phyloP scores from a whole-genome alignment of 2,113 vertebrate genomes.

The Carlito syrichta region DNA sequence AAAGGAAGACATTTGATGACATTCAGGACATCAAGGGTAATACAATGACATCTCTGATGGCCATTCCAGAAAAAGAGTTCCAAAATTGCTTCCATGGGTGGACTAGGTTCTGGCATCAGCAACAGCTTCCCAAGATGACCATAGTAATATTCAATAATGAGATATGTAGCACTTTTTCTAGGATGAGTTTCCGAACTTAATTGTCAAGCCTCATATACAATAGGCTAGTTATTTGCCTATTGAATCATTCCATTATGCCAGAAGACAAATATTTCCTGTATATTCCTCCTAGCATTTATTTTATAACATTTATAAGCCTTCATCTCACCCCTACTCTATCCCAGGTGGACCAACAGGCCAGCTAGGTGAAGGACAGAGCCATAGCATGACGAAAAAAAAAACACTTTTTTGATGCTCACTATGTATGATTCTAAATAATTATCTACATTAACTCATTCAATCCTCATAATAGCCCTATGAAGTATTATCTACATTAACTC shows the following conservation, averaged over 20 bases:
- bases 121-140: no score
- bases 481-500: neutral
- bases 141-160: no score
- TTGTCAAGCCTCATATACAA: no score
- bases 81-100: no score
- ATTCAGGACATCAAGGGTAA: no score
- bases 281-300: neutral
- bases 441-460: neutral
- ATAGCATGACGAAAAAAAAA: neutral
- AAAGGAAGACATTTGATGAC: no score
- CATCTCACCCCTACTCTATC: neutral
- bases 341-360: neutral
- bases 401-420: neutral
- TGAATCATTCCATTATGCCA: neutral
- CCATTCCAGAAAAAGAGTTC: no score
- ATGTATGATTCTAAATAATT: neutral
- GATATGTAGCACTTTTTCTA: no score
- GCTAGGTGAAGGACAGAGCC: neutral
- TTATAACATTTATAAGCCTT: neutral
- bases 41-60: no score
- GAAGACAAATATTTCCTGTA: neutral
- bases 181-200: no score
- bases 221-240: neutral
- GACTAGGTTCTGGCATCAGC: no score
- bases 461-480: neutral